Evolutionary conservation across 2,888 invertebrate species (phyloP).

Genomic region (Eurytoma californica): DNA sequence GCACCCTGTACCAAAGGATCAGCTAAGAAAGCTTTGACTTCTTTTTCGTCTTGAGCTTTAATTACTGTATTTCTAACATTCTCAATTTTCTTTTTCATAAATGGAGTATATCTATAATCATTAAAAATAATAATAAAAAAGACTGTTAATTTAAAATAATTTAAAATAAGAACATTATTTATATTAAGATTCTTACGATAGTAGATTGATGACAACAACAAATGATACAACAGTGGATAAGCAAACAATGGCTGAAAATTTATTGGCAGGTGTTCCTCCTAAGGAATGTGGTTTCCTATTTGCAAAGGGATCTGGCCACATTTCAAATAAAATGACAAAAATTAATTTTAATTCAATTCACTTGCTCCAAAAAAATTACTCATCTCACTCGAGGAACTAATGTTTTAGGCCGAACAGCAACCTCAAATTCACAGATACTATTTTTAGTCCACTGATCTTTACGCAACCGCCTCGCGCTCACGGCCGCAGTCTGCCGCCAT

Average conservation of each 20-base stretch:
- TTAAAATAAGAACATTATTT: background rate
- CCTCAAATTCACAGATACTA: background rate
- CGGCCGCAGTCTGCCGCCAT: too few relatives aligned
- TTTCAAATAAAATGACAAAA: constrained; percentile 37
- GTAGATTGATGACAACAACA: background rate
- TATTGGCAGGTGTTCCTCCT: constrained; percentile 63
- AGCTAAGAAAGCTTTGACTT: background rate
- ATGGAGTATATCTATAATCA: constrained; percentile 23
- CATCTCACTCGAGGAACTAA: background rate
- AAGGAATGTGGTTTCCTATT: constrained; percentile 62
- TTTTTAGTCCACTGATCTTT: background rate
- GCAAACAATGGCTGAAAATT: background rate
- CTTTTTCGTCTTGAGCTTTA: background rate
- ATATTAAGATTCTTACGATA: constrained; percentile 27
- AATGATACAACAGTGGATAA: background rate
- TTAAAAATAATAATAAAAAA: background rate
- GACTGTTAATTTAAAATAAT: background rate
- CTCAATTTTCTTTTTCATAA: constrained; percentile 7
- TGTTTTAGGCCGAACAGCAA: background rate
- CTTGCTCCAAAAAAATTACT: background rate
- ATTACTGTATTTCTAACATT: background rate
- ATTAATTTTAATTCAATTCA: background rate
- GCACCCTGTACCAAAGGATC: background rate
- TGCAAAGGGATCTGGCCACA: constrained; percentile 59
- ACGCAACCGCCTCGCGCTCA: too few relatives aligned